Evolutionary conservation across 2,113 vertebrate species (phyloP).

Genomic region (Psophia crepitans): DNA sequence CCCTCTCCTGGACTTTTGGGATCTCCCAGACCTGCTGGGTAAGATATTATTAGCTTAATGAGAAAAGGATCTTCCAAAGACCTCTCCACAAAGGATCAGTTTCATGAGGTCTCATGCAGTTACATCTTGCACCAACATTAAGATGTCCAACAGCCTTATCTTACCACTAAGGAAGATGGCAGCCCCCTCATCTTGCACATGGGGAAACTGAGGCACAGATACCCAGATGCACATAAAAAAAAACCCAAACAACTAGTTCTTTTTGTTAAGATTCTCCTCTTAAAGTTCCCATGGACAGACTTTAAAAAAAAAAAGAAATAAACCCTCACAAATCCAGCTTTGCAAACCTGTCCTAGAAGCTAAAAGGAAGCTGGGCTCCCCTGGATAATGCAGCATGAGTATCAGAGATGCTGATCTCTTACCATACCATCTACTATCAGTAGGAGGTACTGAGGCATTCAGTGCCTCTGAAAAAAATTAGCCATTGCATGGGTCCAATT

Average conservation of each 20-base stretch:
- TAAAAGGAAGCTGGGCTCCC: not conserved
- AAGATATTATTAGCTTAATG: not conserved
- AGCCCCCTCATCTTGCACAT: not conserved
- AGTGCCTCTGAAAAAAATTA: not conserved
- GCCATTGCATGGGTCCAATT: not conserved
- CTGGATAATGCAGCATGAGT: not conserved
- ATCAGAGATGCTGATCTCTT: not conserved
- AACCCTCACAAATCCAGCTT: not conserved
- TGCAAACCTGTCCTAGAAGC: not conserved
- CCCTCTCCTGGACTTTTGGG: not conserved
- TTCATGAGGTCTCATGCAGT: not conserved
- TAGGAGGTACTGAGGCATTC: not conserved
- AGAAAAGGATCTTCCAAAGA: not conserved
- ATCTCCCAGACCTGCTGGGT: not conserved
- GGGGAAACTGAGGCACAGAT: not conserved
- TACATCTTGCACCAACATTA: not conserved
- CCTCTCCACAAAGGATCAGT: not conserved
- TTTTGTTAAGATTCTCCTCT: not conserved
- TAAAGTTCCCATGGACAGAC: not conserved
- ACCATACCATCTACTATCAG: not conserved
- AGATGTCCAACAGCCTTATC: not conserved
- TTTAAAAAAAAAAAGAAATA: not conserved
- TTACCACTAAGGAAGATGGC: not conserved
- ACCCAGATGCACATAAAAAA: not conserved
- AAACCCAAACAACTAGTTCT: no score